phyloP scores from a whole-genome alignment of 2,888 invertebrate genomes.

The Drosophila fungiperda region DNA sequence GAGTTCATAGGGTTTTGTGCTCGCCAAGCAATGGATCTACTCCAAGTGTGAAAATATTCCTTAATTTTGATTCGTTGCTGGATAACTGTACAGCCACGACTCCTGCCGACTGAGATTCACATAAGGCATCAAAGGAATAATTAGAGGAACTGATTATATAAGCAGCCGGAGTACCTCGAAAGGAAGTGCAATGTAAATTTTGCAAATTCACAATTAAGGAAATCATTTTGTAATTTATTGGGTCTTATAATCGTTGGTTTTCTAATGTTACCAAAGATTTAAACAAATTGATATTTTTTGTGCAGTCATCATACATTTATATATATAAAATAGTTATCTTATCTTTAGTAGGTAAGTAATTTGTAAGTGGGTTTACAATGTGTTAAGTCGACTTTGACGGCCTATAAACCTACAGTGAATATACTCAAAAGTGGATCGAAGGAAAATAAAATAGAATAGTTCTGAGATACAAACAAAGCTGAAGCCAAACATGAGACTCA shows the following conservation, averaged over 20 bases:
- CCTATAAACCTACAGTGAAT: slow-evolving; percentile 22
- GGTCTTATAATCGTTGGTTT: not conserved
- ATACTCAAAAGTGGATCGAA: slow-evolving; percentile 83
- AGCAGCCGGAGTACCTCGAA: not conserved
- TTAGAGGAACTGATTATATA: not conserved
- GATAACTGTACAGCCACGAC: not conserved
- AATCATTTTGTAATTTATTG: not conserved
- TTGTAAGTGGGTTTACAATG: not conserved
- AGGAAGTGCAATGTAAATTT: not conserved
- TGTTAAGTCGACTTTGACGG: slow-evolving; percentile 18
- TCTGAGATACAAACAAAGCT: slow-evolving; percentile 92
- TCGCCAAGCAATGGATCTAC: no score
- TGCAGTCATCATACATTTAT: not conserved
- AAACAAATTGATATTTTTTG: not conserved
- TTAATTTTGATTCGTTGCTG: not conserved
- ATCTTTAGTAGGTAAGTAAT: not conserved
- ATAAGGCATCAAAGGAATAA: not conserved
- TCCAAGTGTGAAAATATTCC: not conserved
- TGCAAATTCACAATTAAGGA: not conserved
- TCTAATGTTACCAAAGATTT: not conserved
- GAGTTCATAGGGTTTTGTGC: not conserved
- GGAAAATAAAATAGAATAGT: slow-evolving; percentile 89
- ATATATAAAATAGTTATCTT: not conserved
- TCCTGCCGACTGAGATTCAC: not conserved
- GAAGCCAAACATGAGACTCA: slow-evolving; percentile 93